A percentile compares a stretch with the other conserved stretches of the same genome.
phyloP scores from a whole-genome alignment of 2,888 invertebrate species.

The Mythimna pallens region DNA sequence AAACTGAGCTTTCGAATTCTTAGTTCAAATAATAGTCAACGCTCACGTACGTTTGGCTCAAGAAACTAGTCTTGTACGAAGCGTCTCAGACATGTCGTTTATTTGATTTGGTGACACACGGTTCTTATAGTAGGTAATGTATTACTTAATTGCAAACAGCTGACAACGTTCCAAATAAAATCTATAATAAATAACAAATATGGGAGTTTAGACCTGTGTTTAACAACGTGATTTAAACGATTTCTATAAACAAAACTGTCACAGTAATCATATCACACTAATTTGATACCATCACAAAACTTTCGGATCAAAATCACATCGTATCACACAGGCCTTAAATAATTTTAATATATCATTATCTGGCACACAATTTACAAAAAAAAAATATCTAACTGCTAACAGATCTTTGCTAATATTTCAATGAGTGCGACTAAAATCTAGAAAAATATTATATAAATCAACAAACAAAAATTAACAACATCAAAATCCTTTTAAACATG shows the following conservation, averaged over 20 bases:
- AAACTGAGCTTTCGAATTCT: neutral
- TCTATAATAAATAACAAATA: conserved; percentile 63
- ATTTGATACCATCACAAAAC: conserved; percentile 17
- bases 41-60: conserved; percentile 9
- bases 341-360: conserved; percentile 51
- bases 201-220: conserved; percentile 16
- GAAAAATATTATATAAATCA: conserved; percentile 53
- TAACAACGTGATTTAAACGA: conserved; percentile 30
- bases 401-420: conserved; percentile 79
- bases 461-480: conserved; percentile 63
- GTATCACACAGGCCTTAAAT: conserved; percentile 43
- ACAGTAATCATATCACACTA: conserved; percentile 39
- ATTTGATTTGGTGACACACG: conserved; percentile 26
- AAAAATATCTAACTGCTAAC: conserved; percentile 70
- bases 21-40: neutral
- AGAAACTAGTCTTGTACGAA: conserved; percentile 3
- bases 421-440: conserved; percentile 72
- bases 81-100: conserved; percentile 7
- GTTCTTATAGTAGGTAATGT: conserved; percentile 29
- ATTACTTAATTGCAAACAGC: conserved; percentile 48
- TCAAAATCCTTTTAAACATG: conserved; percentile 51
- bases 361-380: conserved; percentile 69
- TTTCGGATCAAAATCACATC: conserved; percentile 12
- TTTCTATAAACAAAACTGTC: conserved; percentile 11
- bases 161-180: conserved; percentile 63